Base-by-base conservation (phyloP, 2,113 vertebrate genomes). In the Benitochromis conjunctus region DNA sequence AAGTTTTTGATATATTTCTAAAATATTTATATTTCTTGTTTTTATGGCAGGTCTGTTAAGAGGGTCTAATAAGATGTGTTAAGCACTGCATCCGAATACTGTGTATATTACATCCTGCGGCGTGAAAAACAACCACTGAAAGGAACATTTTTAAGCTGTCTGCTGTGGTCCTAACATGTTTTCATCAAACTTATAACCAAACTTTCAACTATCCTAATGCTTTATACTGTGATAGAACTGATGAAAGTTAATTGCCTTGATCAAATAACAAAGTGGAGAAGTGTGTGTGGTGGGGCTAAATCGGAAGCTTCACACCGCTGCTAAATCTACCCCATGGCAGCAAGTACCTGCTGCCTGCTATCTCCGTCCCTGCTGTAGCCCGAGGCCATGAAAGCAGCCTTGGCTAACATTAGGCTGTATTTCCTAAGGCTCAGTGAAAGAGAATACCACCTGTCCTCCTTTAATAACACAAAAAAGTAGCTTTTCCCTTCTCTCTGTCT, bases 251-350 rank as follows among this genome's bases (percentile, higher is more conserved):
- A 86, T 88, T 88, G 55, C 79, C 58, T 83, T 19, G 48, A 89
- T 92, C 90, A 92, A 87, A 93, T 84, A 84, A 79, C 38, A 38
- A 51, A 82, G 77, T 41, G 41, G 41, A 80, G 60, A 38, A n/a
- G 55, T 48, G 53, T 62, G 60, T 86, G 46, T 71, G 84, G 62
- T 76, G 78, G 76, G 74, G 84, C 84, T 77, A 83, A 87, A 91
- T 88, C 48, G 85, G 90, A 91, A 87, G 86, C 90, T 89, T 94
- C 89, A 90, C 86, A 92, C 79, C 31, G 3, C 53, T 58, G 86
- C 86, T 95, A 90, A 94, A 94, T 92, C 93, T 89, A 81, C 85
- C 92, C 91, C 86, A 92, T 93, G 92, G 92, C 92, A 90, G 89
- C 58, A 12, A 88, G 80, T 93, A 94, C 92, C 90, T 93, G 90